phyloP scores from a whole-genome alignment of 64 coral and sea anemone genomes.

The Stichodactyla helianthus region DNA sequence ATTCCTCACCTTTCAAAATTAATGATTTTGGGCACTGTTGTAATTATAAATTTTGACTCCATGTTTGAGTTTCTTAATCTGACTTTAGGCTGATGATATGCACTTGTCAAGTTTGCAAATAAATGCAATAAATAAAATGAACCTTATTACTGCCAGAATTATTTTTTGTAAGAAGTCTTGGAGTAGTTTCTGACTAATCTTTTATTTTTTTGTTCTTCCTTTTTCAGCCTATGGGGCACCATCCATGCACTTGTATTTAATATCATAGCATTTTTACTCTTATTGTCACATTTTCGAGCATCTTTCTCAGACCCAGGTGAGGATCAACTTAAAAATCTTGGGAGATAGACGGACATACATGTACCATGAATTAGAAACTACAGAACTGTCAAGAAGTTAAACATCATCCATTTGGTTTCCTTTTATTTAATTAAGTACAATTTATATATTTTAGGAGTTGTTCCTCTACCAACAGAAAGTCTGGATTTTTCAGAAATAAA shows the following conservation, averaged over 20 bases:
- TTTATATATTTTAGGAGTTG: constrained; percentile 57
- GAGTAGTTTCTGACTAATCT: not conserved
- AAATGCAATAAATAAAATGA: too few species aligned
- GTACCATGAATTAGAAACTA: not conserved
- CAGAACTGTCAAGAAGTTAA: not conserved
- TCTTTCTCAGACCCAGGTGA: constrained; percentile 97
- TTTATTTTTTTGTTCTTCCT: not conserved
- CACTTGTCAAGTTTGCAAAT: too few species aligned
- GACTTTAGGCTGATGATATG: too few species aligned
- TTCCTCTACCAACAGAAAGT: constrained; percentile 82
- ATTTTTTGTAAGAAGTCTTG: too few species aligned
- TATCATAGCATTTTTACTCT: constrained; percentile 70
- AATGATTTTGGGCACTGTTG: too few species aligned
- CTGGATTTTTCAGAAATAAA: constrained; percentile 98
- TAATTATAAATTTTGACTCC: too few species aligned
- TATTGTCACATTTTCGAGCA: constrained; percentile 82
- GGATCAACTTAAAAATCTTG: not conserved
- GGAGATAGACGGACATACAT: too few species aligned
- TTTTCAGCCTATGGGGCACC: constrained; percentile 79
- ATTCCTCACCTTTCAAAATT: too few species aligned
- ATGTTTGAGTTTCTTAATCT: too few species aligned
- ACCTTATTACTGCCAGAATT: too few species aligned
- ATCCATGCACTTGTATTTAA: constrained; percentile 95
- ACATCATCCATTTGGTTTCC: not conserved
- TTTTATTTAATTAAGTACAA: not conserved